A percentile compares a stretch with the other conserved stretches of the same genome.
phyloP scores from a whole-genome alignment of 2,888 invertebrate species.

The Osedax frankpressi region DNA sequence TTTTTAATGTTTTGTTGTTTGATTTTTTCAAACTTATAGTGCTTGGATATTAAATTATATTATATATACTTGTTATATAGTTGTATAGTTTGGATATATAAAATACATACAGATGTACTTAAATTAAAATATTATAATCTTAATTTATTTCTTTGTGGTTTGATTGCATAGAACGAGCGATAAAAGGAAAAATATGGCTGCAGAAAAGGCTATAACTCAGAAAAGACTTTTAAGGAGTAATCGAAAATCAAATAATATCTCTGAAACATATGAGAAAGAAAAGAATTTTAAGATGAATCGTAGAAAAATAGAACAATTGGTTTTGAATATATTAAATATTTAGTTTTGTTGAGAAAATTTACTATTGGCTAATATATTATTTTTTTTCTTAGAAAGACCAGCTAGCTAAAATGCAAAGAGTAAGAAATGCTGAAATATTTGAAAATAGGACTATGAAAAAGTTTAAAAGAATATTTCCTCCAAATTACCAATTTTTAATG shows the following conservation, averaged over 20 bases:
- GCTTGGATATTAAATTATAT: no score
- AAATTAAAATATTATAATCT: no score
- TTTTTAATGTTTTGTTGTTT: no score
- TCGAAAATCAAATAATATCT: conserved; percentile 29
- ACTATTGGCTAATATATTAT: no score
- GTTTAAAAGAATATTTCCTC: conserved; percentile 44
- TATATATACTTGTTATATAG: no score
- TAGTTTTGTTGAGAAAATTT: no score
- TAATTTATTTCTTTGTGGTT: no score
- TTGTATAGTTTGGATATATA: no score
- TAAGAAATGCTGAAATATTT: conserved; percentile 38
- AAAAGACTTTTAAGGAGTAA: conserved; percentile 36
- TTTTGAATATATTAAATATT: no score
- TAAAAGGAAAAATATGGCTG: conserved; percentile 39
- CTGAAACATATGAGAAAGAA: conserved; percentile 33
- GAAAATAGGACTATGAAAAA: conserved; percentile 42
- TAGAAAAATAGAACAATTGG: no score
- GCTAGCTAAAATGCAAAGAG: conserved; percentile 35
- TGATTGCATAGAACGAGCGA: conserved; percentile 39
- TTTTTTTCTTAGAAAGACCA: conserved; percentile 40
- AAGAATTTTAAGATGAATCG: conserved; percentile 32
- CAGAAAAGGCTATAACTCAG: conserved; percentile 44
- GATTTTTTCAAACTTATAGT: no score
- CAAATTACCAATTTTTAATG: conserved; percentile 34
- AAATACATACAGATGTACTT: no score